phyloP scores from a whole-genome alignment of 2,888 invertebrate genomes.

The Aphodius sticticus region DNA sequence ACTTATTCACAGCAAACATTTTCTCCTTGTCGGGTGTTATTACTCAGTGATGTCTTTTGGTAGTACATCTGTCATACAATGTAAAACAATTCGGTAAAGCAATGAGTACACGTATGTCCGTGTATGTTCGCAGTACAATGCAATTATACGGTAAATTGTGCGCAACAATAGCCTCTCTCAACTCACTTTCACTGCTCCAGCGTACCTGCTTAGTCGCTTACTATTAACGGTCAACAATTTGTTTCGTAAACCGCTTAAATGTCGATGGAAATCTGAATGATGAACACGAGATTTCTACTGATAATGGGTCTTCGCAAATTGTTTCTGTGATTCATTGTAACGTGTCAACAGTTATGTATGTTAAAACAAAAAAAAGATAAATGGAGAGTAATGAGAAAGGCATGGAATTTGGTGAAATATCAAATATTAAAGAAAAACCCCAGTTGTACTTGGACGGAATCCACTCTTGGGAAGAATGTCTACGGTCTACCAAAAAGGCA shows the following conservation, averaged over 20 bases:
- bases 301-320: neutral
- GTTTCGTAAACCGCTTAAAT: neutral
- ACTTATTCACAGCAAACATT: neutral
- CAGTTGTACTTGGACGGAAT: no score
- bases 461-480: no score
- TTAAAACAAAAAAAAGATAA: no score
- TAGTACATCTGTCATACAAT: neutral
- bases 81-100: neutral
- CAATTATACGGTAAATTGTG: conserved; percentile 4
- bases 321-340: neutral
- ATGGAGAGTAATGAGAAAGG: no score
- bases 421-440: no score
- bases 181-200: neutral
- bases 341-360: no score
- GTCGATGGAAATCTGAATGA: neutral
- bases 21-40: neutral
- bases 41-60: neutral
- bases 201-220: neutral
- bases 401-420: no score
- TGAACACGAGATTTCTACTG: neutral
- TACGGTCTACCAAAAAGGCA: no score
- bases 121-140: neutral
- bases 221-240: neutral
- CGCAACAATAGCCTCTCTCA: neutral
- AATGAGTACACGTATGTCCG: neutral